Base-by-base conservation (phyloP, 35 echinoderm and acorn worm genomes). In the Lytechinus pictus region DNA sequence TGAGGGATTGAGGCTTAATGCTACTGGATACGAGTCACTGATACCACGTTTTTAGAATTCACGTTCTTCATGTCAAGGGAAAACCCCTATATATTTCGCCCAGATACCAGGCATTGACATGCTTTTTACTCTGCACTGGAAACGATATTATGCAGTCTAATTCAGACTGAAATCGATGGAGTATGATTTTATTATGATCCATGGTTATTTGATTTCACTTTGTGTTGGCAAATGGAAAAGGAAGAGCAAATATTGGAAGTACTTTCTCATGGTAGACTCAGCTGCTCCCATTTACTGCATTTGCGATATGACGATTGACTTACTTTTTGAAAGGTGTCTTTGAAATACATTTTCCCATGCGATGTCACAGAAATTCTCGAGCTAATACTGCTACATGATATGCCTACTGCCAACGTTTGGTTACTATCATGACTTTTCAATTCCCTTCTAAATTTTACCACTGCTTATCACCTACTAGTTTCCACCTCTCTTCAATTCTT, bases 141-240 rank as follows among this genome's bases (percentile, higher is more conserved):
- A 19, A 79, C n/a, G 16, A 79, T 79, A n/a, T 79, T 79, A 79
- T n/a, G 14, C 66, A 24, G 21, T 79, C 66, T 79, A n/a, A 60
- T 12, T 60, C 57, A 16, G 9, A 8, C 10, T 10, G 57, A 60
- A 79, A 79, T 79, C 66, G 66, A 79, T 79, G 66, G n/a, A 79
- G n/a, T n/a, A 79, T n/a, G 66, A 79, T 79, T 79, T 79, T 79
- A 79, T 79, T 79, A 79, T n/a, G 66, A 79, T 79, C 66, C 66
- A 79, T 79, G 66, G 66, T 79, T 79, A 79, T 79, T 79, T 79
- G 66, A 79, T 79, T 19, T 19, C 66, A 79, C 66, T 79, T 79
- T 16, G 66, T 79, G n/a, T 79, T n/a, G 66, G 66, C 66, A 24
- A 79, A 79, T n/a, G 66, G n/a, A 79, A 24, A 79, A 79, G n/a